Evolutionary conservation across 2,113 vertebrate genomes (phyloP), one percentile per base, ranked within the genome.

Genomic region (Chaetodon auriga): DNA sequence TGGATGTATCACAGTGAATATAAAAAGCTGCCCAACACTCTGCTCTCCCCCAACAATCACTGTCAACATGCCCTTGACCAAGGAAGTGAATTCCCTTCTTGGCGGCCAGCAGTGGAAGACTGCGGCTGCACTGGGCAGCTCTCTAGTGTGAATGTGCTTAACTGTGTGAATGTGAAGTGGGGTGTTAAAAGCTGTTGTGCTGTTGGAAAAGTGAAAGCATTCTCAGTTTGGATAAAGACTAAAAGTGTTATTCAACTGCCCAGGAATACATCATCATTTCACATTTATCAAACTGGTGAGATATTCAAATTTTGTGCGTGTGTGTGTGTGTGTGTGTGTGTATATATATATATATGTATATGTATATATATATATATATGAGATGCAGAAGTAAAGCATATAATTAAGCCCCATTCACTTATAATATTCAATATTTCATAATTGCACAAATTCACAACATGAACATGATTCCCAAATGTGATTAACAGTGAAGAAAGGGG

Each of bases 401-500:
- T 16, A 49, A 70, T 30, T 43, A 38, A 60, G n/a, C 15, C 23
- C 38, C 1, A 43, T 68, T 83, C 25, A 53, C 36, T 73, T 63
- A 54, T 7, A 80, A 74, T 80, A 82, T 77, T 80, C 68, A n/a
- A 82, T 82, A 80, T 84, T 91, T 83, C 9, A 73, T 78, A 88
- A 83, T 68, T 83, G 55, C 75, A 65, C 62, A 79, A 81, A 78
- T 69, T 69, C 16, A 66, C 55, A 85, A 85, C 80, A 82, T 68
- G 83, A 78, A 75, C 65, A 85, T 51, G 83, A 85, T 63, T 90
- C 81, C 75, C 60, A 91, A 88, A 90, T 87, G 81, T 75, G 88
- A 90, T 92, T 91, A 90, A 83, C 68, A 62, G 65, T 5, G 54
- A 48, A n/a, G 48, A 68, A 66, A 35, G 79, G 60, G 43, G 64